These are phyloP conservation scores for Anoplopoma fimbria DNA, from an alignment of 2,113 vertebrate species.

Conservation along the genomic window DNA sequence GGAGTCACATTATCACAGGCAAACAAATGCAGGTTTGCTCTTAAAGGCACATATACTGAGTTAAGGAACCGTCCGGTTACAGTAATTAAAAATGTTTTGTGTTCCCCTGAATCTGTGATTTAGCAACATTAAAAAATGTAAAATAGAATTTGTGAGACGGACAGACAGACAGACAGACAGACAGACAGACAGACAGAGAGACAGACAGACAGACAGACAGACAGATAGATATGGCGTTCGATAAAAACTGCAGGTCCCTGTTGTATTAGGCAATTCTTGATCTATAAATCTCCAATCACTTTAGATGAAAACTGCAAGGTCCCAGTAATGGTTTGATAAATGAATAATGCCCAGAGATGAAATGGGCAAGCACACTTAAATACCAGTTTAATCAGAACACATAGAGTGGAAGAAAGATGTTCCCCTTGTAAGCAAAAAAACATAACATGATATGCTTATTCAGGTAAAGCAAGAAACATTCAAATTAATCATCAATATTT, in stretches of 20 bases:
- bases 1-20: too few species aligned
- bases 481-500: conserved; percentile 41
- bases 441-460: background rate
- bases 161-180: too few species aligned
- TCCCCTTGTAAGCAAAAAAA: conserved; percentile 20
- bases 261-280: conserved; percentile 14
- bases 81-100: background rate
- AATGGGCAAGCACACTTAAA: conserved; percentile 32
- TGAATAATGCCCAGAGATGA: conserved; percentile 47
- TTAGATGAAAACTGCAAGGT: conserved; percentile 5
- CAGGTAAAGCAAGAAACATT: conserved; percentile 35
- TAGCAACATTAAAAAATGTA: too few species aligned
- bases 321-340: conserved; percentile 45
- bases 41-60: background rate
- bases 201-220: rapidly evolving
- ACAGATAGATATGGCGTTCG: background rate
- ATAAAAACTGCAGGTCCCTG: background rate
- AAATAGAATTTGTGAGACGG: too few species aligned
- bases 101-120: too few species aligned
- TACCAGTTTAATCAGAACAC: conserved; percentile 50
- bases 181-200: too few species aligned
- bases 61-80: background rate
- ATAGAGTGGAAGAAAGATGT: conserved; percentile 6
- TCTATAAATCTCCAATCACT: conserved; percentile 24
- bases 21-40: background rate